Base-by-base conservation (phyloP, 92 coral and sea anemone species). In the Umimayanthus chanpuru region DNA sequence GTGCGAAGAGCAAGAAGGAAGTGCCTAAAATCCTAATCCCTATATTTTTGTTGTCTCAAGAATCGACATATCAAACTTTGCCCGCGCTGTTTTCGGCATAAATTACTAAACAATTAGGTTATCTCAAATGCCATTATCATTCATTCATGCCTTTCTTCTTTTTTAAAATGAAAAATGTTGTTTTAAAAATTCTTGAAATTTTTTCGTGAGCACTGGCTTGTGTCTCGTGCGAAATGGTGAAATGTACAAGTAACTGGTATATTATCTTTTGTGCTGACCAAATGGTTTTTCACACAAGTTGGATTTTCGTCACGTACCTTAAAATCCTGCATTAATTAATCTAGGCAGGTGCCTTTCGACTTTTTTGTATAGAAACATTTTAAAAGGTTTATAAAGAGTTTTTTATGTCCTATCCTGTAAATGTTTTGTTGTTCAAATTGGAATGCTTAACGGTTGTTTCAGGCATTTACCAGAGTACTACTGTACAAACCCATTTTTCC, bases 311-410 rank as follows among this genome's bases (percentile, higher is more conserved):
- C 73, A 61, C 73, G 18, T 20, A 11, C 39, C 20, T 64, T 65
- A 65, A 64, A 40, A 16, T 23, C 58, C 74, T 81, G 85, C 75
- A 66, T 81, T 29, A 7, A 81, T 81, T 36, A 7, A 49, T 39
- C 40, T 16, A 32, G 36, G 41, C 87, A 83, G 77, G 87, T 70
- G 87, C 18, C 41, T 70, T 73, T 73, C 25, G 25, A 56, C 67
- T 23, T 64, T 64, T 25, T 38, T 47, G 50, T 47, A 47, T 47
- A 47, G 1, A 47, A 47, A 47, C 9, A 6, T 47, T 47, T 47
- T 9, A 47, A 5, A 47, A 5, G 20, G 4, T 80, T 80, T 20
- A 39, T 43, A 10, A n/a, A 76, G 26, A 20, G 72, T 26, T 40
- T 76, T 40, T 36, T 6, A 70, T 8, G 9, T 70, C 11, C 75